Conservation (phyloP, 1,140 invertebrate species). For the Mercenaria mercenaria region DNA sequence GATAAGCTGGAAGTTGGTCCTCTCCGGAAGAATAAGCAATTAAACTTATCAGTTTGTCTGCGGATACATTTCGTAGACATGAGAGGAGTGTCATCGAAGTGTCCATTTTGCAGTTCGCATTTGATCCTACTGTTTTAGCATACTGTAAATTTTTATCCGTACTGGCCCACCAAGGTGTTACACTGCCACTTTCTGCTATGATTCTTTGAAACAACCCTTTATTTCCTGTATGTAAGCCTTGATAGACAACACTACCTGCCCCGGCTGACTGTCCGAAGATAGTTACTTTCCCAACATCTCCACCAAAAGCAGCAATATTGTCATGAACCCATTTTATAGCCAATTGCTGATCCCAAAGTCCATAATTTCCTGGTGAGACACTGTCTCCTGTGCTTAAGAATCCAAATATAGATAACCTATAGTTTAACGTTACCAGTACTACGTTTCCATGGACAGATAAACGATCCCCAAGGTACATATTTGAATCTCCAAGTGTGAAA, state of each 20-base stretch:
- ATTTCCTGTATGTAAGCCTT: constrained; percentile 53
- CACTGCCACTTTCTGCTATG: constrained; percentile 43
- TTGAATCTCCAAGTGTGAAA: constrained; percentile 94
- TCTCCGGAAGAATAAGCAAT: not conserved
- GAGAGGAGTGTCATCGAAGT: not conserved
- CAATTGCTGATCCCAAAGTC: constrained; percentile 87
- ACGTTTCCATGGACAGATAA: constrained; percentile 92
- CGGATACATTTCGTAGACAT: not conserved
- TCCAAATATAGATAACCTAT: constrained; percentile 92
- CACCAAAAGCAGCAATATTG: constrained; percentile 92
- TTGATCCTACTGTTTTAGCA: not conserved
- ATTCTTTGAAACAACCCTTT: constrained; percentile 63
- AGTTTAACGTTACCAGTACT: constrained; percentile 91
- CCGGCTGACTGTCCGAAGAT: constrained; percentile 96
- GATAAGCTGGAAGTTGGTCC: not conserved
- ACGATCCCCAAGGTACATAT: constrained; percentile 96
- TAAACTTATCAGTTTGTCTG: not conserved
- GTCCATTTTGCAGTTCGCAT: not conserved
- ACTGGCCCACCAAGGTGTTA: not conserved
- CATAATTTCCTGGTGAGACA: constrained; percentile 77
- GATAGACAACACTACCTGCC: constrained; percentile 37
- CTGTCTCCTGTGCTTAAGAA: constrained; percentile 89
- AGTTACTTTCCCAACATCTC: constrained; percentile 90
- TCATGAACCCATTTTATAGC: constrained; percentile 91
- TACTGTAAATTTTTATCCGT: not conserved